Conservation (phyloP, 2,113 vertebrate genomes). For the Haplotaxodon microlepis region DNA sequence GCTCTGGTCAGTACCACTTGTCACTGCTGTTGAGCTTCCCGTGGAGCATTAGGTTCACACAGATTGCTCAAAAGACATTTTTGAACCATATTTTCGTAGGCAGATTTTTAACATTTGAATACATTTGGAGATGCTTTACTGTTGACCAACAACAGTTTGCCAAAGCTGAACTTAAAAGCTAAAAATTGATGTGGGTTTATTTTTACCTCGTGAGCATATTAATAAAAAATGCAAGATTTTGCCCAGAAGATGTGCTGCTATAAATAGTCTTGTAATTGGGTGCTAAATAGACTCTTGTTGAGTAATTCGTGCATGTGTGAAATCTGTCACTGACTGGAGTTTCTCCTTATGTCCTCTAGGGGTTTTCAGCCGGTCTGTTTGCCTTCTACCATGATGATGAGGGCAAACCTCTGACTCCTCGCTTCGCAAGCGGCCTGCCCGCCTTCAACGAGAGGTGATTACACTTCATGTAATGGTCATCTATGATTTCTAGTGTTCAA, state of each 20-base stretch:
- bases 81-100: background rate
- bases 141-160: background rate
- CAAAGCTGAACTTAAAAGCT: background rate
- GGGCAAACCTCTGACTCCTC: conserved; percentile 87
- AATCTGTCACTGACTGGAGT: background rate
- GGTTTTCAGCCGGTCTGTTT: conserved; percentile 95
- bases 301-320: background rate
- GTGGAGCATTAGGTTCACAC: background rate
- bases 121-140: background rate
- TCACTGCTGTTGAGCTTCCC: background rate
- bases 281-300: background rate
- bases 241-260: background rate
- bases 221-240: background rate
- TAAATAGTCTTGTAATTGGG: background rate
- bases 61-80: background rate
- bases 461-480: background rate
- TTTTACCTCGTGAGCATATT: background rate
- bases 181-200: background rate
- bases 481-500: background rate
- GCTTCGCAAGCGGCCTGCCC: conserved; percentile 87
- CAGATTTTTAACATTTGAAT: background rate
- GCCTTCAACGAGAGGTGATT: conserved; percentile 88
- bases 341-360: conserved; percentile 62
- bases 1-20: conserved; percentile 79
- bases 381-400: conserved; percentile 92